Base-by-base conservation (phyloP, 2,888 invertebrate genomes). In the Apantesis nais region DNA sequence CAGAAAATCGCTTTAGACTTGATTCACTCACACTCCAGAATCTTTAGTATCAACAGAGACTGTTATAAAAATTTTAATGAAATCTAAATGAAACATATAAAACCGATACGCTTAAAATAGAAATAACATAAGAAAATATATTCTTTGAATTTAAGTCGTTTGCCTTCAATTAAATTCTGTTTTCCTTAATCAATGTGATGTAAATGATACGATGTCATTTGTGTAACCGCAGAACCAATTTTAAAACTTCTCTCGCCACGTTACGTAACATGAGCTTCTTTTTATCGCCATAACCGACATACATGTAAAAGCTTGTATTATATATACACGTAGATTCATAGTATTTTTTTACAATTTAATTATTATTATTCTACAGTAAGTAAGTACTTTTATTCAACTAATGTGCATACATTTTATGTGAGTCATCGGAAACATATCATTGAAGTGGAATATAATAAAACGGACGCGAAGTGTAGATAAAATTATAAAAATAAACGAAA, bases 361-460 rank as follows among this genome's bases (percentile, higher is more conserved):
- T 22, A 48, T 48, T 22, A 48, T 22, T 48, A 48, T 22, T 48
- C 19, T 48, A 22, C 22, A 48, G 48, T 8, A 48, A 8, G 22
- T 48, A 48, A 7, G 1, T 48, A 5, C 19, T 44, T 5, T 0
- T 48, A 48, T 48, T 48, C 1, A 22, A 48, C 48, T 22, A 48
- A 62, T 62, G 63, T 58, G 58, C 55, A 58, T 52, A 60, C 60
- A 14, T 39, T 58, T 67, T 31, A 66, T 52, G 31, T 22, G 44
- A 67, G 67, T 72, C 70, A 69, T 37, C 73, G 63, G 73, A 75
- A 80, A 76, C 80, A 83, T 81, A 80, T 78, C 80, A 81, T 80
- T 78, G 81, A 80, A 83, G 78, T 81, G 86, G 88, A 87, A 89
- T 89, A 87, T 89, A 87, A 89, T 88, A 85, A 81, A 86, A 72